These are phyloP conservation scores for Drosophila carrolli DNA, from an alignment of 1,140 invertebrate genomes.

Conservation along the genomic window DNA sequence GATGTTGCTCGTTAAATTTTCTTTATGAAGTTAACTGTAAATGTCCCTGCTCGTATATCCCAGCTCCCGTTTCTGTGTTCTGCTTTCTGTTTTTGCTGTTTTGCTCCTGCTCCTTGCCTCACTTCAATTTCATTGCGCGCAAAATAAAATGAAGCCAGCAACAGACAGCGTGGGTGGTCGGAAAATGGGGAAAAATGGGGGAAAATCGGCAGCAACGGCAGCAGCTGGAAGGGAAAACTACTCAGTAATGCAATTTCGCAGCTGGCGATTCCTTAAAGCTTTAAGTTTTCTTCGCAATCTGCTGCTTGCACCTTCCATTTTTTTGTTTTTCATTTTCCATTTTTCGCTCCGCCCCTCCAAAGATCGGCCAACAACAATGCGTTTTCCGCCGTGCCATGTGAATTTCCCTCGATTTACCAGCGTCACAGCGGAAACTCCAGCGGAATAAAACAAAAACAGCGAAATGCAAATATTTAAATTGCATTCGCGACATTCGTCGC, in stretches of 20 bases:
- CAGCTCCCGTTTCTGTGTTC: conserved; percentile 38
- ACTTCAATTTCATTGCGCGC: conserved; percentile 73
- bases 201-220: background rate
- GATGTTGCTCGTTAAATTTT: conserved; percentile 82
- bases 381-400: conserved; percentile 64
- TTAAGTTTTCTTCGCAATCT: conserved; percentile 40
- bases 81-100: conserved; percentile 18
- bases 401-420: conserved; percentile 47
- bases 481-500: conserved; percentile 72
- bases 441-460: conserved; percentile 41
- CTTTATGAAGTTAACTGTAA: conserved; percentile 82
- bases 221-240: conserved; percentile 42
- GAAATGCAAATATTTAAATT: conserved; percentile 81
- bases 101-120: background rate
- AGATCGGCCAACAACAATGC: conserved; percentile 22
- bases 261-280: conserved; percentile 54
- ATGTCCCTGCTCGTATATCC: conserved; percentile 57
- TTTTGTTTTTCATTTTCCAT: conserved; percentile 2
- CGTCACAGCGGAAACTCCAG: conserved; percentile 30
- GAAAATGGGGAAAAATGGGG: background rate
- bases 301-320: background rate
- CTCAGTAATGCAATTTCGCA: conserved; percentile 71
- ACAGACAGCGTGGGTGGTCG: background rate
- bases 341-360: background rate
- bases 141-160: conserved; percentile 63